Conservation (phyloP, 2,888 invertebrate genomes). For the Hemaris fuciformis region DNA sequence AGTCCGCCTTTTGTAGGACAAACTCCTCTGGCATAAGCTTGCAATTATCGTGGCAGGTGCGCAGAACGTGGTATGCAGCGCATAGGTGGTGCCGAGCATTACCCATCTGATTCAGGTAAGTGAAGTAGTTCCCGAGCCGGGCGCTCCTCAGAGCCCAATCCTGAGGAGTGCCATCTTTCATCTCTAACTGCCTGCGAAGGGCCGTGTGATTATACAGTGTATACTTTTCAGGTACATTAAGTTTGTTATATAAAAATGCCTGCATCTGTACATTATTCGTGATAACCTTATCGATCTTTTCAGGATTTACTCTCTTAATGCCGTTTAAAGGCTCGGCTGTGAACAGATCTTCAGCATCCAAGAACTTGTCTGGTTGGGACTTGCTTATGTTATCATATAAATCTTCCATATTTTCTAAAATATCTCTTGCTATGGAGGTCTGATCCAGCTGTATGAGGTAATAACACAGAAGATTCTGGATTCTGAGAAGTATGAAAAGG, state of each 20-base stretch:
- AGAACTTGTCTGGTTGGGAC: constrained; percentile 48
- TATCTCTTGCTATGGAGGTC: constrained; percentile 63
- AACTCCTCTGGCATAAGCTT: constrained; percentile 72
- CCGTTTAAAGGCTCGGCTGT: constrained; percentile 48
- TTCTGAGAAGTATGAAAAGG: constrained; percentile 77
- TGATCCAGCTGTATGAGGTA: constrained; percentile 78
- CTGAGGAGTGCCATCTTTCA: constrained; percentile 80
- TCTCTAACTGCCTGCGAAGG: constrained; percentile 78
- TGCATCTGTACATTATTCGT: constrained; percentile 84
- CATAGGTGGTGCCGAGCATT: constrained; percentile 85
- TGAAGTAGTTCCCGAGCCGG: constrained; percentile 78
- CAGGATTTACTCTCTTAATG: constrained; percentile 61
- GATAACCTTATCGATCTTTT: constrained; percentile 80
- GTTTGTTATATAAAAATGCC: constrained; percentile 81
- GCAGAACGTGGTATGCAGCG: constrained; percentile 81
- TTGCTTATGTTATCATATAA: constrained; percentile 66
- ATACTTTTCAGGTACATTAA: constrained; percentile 76
- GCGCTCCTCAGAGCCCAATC: constrained; percentile 81
- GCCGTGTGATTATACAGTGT: constrained; percentile 80
- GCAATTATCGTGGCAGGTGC: constrained; percentile 78
- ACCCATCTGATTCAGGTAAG: constrained; percentile 59
- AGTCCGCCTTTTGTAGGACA: constrained; percentile 61
- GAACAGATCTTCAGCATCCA: constrained; percentile 82
- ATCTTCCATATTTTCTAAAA: constrained; percentile 75
- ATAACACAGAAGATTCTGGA: constrained; percentile 82